phyloP scores from a whole-genome alignment of 2,797 vertebrate species.

The Sebastes alutus region DNA sequence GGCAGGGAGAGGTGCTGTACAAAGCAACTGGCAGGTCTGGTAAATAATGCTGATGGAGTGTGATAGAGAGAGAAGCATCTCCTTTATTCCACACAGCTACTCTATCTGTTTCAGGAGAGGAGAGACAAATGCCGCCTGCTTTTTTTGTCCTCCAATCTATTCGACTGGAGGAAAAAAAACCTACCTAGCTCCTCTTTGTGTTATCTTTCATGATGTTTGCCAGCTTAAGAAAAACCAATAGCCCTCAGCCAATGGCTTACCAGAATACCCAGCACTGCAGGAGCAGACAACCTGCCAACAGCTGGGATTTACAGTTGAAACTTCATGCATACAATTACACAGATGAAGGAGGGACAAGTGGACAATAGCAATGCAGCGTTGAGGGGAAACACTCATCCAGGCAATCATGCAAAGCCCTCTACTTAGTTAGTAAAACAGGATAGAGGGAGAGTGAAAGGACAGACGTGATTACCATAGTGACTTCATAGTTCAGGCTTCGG shows the following conservation, averaged over 20 bases:
- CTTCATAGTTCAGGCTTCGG: constrained; percentile 54
- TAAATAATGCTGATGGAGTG: constrained; percentile 85
- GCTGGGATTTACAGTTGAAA: constrained; percentile 75
- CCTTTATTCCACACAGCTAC: constrained; percentile 78
- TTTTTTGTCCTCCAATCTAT: constrained; percentile 49
- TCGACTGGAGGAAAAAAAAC: constrained; percentile 35
- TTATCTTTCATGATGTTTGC: constrained; percentile 70
- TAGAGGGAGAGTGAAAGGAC: constrained; percentile 38
- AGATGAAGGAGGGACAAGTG: constrained; percentile 74
- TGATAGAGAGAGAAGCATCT: constrained; percentile 79
- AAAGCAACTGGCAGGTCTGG: constrained; percentile 86
- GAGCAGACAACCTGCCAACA: constrained; percentile 68
- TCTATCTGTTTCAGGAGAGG: constrained; percentile 71
- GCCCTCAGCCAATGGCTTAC: constrained; percentile 61
- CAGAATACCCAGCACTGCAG: constrained; percentile 51
- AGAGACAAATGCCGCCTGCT: constrained; percentile 65
- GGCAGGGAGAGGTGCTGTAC: constrained; percentile 83
- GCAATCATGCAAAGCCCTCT: constrained; percentile 70
- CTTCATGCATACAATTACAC: constrained; percentile 75
- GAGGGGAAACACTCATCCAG: constrained; percentile 73
- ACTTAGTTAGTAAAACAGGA: constrained; percentile 65
- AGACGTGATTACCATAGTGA: constrained; percentile 49
- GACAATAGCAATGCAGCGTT: constrained; percentile 69
- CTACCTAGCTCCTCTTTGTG: constrained; percentile 66
- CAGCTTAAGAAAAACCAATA: constrained; percentile 68